Evolutionary conservation across 2,113 vertebrate species (phyloP), one percentile per base, ranked within the genome.

Genomic region (Lagopus leucura): DNA sequence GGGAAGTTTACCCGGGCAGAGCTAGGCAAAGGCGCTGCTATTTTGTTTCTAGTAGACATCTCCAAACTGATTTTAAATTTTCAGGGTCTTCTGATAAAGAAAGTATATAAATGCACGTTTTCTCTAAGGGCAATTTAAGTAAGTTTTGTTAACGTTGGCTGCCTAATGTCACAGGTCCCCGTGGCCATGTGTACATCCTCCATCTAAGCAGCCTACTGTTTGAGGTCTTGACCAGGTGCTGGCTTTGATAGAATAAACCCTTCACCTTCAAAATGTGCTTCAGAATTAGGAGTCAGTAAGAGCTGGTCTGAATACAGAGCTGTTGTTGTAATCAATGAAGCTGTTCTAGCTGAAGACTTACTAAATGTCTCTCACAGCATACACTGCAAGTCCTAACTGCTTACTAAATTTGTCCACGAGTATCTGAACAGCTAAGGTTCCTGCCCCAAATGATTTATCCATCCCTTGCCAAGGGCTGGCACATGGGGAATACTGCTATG

Each of bases 331-430:
- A 94, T 81, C 8, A 0, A 86, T 88, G 76, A 80, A 89, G n/a
- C 55, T 86, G 17, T 4, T 10, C 76, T 92, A 71, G 47, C n/a
- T 67, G 47, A 94, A 82, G 75, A 64, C 89, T 80, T 64, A 47
- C 36, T 91, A 67, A 77, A 74, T 72, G 38, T 78, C 82, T 95
- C 69, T 78, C 47, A 69, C 91, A 80, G 81, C 67, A 66, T 76
- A 88, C 47, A 20, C 57, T 88, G 87, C 65, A 86, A 87, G 86
- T 81, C 86, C 83, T 95, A 74, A 78, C 73, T 71, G 78, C 57
- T 95, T 97, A 92, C 89, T 81, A 38, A 94, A 96, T 97, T 97
- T 48, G 42, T 88, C 43, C 87, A 92, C 87, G 54, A 79, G 42
- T 34, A 43, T 34, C 48, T 50, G 95, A 84, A 93, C 63, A 92